Conservation (phyloP, 2,797 vertebrate species). For the Buphagus erythrorhynchus region DNA sequence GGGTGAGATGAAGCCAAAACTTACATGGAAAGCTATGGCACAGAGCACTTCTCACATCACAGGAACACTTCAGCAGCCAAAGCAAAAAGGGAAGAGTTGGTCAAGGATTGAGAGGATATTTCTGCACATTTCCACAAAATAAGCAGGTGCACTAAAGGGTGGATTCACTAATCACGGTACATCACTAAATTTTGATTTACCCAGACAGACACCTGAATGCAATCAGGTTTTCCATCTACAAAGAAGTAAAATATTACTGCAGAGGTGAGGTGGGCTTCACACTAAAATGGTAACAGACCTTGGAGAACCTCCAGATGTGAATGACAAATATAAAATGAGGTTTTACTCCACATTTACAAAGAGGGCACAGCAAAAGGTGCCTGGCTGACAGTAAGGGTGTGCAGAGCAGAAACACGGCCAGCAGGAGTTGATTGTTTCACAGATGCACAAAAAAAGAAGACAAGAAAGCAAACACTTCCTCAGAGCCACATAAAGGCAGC, state of each 20-base stretch:
- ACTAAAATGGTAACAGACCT: neutral
- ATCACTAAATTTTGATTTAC: neutral
- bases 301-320: neutral
- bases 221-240: neutral
- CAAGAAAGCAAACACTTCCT: neutral
- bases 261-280: neutral
- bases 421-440: neutral
- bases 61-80: neutral
- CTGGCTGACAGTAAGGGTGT: neutral
- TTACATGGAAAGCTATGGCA: neutral
- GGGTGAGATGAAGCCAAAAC: neutral
- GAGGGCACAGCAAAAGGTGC: rapidly evolving
- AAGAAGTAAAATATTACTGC: neutral
- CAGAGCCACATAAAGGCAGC: neutral
- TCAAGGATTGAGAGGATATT: neutral
- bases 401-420: neutral
- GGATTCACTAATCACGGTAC: rapidly evolving
- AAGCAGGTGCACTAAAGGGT: neutral
- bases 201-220: neutral
- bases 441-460: neutral
- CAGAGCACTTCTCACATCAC: neutral
- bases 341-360: neutral
- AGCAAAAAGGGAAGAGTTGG: neutral
- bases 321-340: neutral
- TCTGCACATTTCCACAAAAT: neutral